A percentile compares a stretch with the other conserved stretches of the same genome.
Conservation (phyloP, 2,888 invertebrate genomes). For the Eupithecia vulgata region DNA sequence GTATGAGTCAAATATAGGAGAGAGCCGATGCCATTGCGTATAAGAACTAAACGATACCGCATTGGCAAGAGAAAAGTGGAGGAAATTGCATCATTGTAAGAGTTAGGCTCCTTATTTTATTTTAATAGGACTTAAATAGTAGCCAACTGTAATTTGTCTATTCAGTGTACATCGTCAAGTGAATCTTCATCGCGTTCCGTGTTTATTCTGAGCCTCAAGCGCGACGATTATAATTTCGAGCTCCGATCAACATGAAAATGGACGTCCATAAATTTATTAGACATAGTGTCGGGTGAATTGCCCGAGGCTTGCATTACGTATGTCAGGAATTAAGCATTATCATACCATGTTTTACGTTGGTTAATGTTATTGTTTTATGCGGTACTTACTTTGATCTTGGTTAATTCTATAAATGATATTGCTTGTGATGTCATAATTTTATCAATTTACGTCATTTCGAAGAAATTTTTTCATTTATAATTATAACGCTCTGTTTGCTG, state of each 20-base stretch:
- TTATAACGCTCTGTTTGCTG: not conserved
- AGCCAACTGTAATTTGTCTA: slow-evolving; percentile 1
- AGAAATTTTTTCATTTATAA: not conserved
- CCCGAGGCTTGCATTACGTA: slow-evolving; percentile 81
- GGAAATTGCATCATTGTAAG: too few species aligned
- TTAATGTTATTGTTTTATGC: slow-evolving; percentile 62
- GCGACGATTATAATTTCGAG: slow-evolving; percentile 81
- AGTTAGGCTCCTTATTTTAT: too few species aligned
- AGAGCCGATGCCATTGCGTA: too few species aligned
- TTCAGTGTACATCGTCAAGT: not conserved
- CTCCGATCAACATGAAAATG: slow-evolving; percentile 83
- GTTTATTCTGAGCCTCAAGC: slow-evolving; percentile 63
- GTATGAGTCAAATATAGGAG: too few species aligned
- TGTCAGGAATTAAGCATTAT: slow-evolving; percentile 83
- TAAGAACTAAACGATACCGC: too few species aligned
- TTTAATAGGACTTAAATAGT: not conserved
- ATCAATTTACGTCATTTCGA: not conserved
- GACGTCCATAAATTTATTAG: slow-evolving; percentile 83
- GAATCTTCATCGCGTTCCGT: slow-evolving; percentile 11
- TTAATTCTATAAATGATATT: not conserved
- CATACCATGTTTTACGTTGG: slow-evolving; percentile 71
- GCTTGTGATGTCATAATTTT: not conserved
- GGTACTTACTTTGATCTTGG: slow-evolving; percentile 31
- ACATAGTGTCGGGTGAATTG: slow-evolving; percentile 80
- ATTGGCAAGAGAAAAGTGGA: too few species aligned